phyloP scores from a whole-genome alignment of 2,888 invertebrate species.

The Drosophila mimetica region DNA sequence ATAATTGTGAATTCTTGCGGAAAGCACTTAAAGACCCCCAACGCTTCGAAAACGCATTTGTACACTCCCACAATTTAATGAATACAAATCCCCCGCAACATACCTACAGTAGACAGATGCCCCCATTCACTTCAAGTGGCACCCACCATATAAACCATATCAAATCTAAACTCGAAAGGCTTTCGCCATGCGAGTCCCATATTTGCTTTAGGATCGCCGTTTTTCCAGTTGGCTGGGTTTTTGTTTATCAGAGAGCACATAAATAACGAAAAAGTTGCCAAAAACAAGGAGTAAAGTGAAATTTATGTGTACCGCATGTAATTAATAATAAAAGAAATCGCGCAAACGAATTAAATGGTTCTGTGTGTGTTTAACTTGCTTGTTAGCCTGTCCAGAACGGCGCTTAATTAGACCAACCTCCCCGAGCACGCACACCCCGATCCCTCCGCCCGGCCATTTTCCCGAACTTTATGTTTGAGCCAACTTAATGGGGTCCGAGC shows the following conservation, averaged over 20 bases:
- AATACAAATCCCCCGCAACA: slow-evolving; percentile 3
- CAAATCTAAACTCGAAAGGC: slow-evolving; percentile 19
- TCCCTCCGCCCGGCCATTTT: neutral
- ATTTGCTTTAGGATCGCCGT: slow-evolving; percentile 27
- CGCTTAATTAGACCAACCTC: slow-evolving; percentile 52
- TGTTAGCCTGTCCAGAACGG: slow-evolving; percentile 42
- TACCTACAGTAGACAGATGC: slow-evolving; percentile 13
- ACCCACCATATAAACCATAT: slow-evolving; percentile 9
- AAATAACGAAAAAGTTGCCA: slow-evolving; percentile 40
- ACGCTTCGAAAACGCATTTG: neutral
- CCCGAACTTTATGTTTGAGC: slow-evolving; percentile 36
- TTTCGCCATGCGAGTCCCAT: slow-evolving; percentile 17
- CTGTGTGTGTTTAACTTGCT: slow-evolving; percentile 29
- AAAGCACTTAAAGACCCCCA: neutral
- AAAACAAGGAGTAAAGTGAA: slow-evolving; percentile 32
- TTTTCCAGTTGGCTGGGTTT: slow-evolving; percentile 23
- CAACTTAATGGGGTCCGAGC: slow-evolving; percentile 36
- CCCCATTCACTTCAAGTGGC: slow-evolving; percentile 17
- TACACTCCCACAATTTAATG: slow-evolving; percentile 3
- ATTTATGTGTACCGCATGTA: slow-evolving; percentile 45
- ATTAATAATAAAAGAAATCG: slow-evolving; percentile 63
- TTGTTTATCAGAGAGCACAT: slow-evolving; percentile 37
- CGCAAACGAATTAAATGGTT: slow-evolving; percentile 41
- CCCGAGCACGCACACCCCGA: slow-evolving; percentile 2
- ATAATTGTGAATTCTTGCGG: slow-evolving; percentile 3